Evolutionary conservation across 2,113 vertebrate genomes (phyloP).

Genomic region (Panthera leo): DNA sequence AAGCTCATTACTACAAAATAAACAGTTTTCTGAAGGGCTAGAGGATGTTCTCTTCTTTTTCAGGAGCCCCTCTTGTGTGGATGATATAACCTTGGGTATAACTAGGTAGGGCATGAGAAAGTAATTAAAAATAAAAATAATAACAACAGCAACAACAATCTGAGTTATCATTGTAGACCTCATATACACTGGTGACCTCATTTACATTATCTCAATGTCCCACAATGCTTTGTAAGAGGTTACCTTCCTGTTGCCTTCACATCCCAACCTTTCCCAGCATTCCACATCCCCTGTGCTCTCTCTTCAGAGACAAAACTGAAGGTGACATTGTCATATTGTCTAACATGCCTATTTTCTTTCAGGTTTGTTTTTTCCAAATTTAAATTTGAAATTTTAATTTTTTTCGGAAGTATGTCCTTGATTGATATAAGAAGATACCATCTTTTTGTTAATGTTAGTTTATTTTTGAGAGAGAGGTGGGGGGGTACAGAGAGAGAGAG

Average conservation of each 20-base stretch:
- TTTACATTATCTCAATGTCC: background rate
- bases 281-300: background rate
- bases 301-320: background rate
- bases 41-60: background rate
- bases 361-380: background rate
- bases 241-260: accelerated
- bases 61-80: background rate
- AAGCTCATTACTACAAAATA: background rate
- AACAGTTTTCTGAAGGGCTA: background rate
- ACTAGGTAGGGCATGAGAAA: background rate
- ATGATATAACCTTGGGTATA: background rate
- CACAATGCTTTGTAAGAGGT: background rate
- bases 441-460: background rate
- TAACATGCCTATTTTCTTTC: background rate
- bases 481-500: too few species aligned
- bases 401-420: background rate
- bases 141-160: background rate
- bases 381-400: background rate
- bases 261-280: background rate
- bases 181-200: background rate
- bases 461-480: too few species aligned
- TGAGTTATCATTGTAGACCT: background rate
- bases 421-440: background rate
- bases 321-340: background rate
- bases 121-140: background rate